These are phyloP conservation scores for Carcinoscorpius rotundicauda DNA, from an alignment of 1,140 invertebrate species.

Conservation along the genomic window DNA sequence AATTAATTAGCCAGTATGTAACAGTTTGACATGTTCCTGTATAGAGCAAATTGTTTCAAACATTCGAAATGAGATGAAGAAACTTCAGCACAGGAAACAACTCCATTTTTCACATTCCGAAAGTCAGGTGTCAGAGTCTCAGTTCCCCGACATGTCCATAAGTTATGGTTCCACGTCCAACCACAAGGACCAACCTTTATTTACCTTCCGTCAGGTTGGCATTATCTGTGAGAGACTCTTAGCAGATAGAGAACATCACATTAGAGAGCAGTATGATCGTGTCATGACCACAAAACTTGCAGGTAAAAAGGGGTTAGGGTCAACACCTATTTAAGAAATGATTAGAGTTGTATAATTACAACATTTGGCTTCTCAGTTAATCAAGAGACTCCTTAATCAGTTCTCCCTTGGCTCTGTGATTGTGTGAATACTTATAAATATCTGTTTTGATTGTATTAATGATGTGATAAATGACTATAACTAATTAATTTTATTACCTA, in stretches of 20 bases:
- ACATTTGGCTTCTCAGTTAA: too few species aligned
- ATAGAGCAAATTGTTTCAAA: constrained; percentile 84
- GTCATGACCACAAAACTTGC: constrained; percentile 81
- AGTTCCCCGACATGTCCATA: constrained; percentile 5
- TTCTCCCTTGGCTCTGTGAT: too few species aligned
- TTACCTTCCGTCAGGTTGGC: constrained; percentile 90
- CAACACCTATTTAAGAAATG: too few species aligned
- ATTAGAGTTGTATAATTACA: too few species aligned
- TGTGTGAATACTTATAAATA: too few species aligned
- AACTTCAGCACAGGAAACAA: constrained; percentile 76
- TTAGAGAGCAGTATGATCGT: constrained; percentile 84
- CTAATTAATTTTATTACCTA: too few species aligned
- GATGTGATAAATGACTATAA: too few species aligned
- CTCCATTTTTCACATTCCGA: constrained; percentile 45
- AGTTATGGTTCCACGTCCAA: constrained; percentile 28
- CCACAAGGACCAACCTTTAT: constrained; percentile 62
- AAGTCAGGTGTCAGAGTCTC: constrained; percentile 12
- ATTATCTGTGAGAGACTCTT: constrained; percentile 91
- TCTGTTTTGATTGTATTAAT: too few species aligned
- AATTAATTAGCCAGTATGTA: too few species aligned
- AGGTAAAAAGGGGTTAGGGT: constrained; percentile 22
- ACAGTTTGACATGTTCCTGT: too few species aligned
- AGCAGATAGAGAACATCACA: constrained; percentile 77
- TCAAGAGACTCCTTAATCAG: too few species aligned
- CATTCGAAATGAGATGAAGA: constrained; percentile 78